These are phyloP conservation scores for Augochlorella aurata DNA, from an alignment of 2,888 invertebrate species.

Conservation along the genomic window DNA sequence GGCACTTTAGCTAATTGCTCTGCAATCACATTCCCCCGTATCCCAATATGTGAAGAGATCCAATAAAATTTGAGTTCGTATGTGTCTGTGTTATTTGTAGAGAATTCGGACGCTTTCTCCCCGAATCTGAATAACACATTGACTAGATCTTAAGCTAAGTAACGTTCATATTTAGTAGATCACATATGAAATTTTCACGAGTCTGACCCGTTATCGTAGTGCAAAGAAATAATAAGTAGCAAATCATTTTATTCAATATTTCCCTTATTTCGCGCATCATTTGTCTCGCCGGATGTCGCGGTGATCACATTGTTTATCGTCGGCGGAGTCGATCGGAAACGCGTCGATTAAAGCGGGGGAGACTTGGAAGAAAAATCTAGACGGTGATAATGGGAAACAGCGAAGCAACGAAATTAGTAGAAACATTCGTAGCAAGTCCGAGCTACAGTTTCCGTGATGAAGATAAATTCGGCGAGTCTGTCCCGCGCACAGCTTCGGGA, in stretches of 20 bases:
- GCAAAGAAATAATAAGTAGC: background rate
- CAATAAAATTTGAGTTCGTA: no score
- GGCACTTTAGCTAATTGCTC: no score
- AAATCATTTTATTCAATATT: background rate
- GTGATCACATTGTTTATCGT: background rate
- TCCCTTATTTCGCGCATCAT: background rate
- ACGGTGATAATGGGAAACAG: background rate
- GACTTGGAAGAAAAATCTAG: background rate
- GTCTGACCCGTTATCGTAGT: no score
- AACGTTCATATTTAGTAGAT: no score
- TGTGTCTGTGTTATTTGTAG: no score
- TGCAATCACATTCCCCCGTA: no score
- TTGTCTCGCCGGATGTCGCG: background rate
- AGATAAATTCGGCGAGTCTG: constrained; percentile 53
- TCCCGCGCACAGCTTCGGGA: constrained; percentile 42
- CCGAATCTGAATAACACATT: no score
- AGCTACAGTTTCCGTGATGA: constrained; percentile 38
- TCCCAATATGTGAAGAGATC: no score
- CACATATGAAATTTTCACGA: no score
- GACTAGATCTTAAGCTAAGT: no score
- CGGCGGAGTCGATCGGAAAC: background rate
- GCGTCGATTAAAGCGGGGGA: background rate
- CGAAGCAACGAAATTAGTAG: constrained; percentile 20
- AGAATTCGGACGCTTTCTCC: no score
- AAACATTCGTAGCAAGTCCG: constrained; percentile 46